Evolutionary conservation across 2,113 vertebrate genomes (phyloP).

Genomic region (Percopsis transmontana): DNA sequence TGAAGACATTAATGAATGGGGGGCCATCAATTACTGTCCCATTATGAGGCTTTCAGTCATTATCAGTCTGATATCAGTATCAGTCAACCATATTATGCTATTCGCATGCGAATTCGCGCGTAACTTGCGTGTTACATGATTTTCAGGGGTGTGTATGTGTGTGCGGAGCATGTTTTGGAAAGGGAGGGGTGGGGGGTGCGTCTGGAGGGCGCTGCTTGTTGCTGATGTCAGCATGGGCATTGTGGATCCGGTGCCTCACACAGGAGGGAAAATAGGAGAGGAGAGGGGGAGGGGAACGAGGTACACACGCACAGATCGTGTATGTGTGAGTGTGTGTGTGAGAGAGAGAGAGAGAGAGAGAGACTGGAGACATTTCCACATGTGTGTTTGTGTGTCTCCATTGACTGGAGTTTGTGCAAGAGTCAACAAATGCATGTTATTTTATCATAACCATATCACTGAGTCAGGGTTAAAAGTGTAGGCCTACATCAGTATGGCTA

Average conservation of each 20-base stretch:
- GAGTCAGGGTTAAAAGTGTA: too few relatives aligned
- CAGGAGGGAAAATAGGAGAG: slow-evolving; percentile 24
- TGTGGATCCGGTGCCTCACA: slow-evolving; percentile 48
- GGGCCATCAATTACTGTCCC: slow-evolving; percentile 17
- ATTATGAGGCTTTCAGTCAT: slow-evolving; percentile 53
- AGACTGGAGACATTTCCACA: slow-evolving; percentile 15
- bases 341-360: slow-evolving; percentile 20
- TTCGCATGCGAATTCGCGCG: slow-evolving; percentile 6
- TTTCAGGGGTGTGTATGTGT: slow-evolving; percentile 10
- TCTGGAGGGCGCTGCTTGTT: slow-evolving; percentile 66
- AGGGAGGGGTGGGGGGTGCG: slow-evolving; percentile 29
- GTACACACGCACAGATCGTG: too few relatives aligned
- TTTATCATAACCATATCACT: background rate
- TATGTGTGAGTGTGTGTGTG: background rate
- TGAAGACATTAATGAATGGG: slow-evolving; percentile 47
- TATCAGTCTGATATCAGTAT: slow-evolving; percentile 36
- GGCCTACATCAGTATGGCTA: too few relatives aligned
- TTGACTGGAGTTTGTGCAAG: slow-evolving; percentile 16
- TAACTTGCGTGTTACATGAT: slow-evolving; percentile 43
- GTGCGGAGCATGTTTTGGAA: slow-evolving; percentile 9
- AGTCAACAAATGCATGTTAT: slow-evolving; percentile 17
- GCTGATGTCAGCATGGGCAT: slow-evolving; percentile 83
- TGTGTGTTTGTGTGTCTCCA: slow-evolving; percentile 7
- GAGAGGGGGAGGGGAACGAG: slow-evolving; percentile 11
- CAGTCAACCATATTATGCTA: slow-evolving; percentile 9